These are phyloP conservation scores for Polyploca ridens DNA, from an alignment of 2,888 invertebrate genomes.

Conservation along the genomic window DNA sequence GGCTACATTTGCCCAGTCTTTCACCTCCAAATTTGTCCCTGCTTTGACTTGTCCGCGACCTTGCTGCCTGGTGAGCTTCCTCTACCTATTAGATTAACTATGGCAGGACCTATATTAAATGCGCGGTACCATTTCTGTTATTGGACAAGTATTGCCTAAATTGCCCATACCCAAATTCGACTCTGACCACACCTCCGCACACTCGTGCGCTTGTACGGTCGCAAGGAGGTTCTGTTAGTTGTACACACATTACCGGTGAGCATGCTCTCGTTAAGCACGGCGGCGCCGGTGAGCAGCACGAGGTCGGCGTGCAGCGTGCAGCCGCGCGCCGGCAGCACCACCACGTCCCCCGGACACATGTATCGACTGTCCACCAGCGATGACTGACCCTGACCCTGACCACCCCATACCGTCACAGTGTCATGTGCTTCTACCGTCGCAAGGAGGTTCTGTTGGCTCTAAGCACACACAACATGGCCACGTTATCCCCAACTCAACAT, in stretches of 20 bases:
- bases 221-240: no score
- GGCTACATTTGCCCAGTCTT: no score
- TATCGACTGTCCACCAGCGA: slow-evolving; percentile 53
- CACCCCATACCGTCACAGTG: slow-evolving; percentile 77
- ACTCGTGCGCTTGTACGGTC: no score
- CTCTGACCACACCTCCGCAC: neutral
- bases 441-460: slow-evolving; percentile 96
- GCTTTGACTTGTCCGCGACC: no score
- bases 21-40: no score
- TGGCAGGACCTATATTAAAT: no score
- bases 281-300: slow-evolving; percentile 92
- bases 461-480: slow-evolving; percentile 10
- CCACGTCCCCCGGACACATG: slow-evolving; percentile 85
- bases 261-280: slow-evolving; percentile 98
- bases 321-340: slow-evolving; percentile 92
- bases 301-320: slow-evolving; percentile 97
- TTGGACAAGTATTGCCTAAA: no score
- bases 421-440: slow-evolving; percentile 93
- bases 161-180: no score
- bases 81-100: no score
- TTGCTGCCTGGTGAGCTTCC: no score
- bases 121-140: no score
- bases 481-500: neutral
- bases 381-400: slow-evolving; percentile 61
- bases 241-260: slow-evolving; percentile 87